Evolutionary conservation across 2,888 invertebrate species (phyloP).

Genomic region (Pristionchus entomophagus): DNA sequence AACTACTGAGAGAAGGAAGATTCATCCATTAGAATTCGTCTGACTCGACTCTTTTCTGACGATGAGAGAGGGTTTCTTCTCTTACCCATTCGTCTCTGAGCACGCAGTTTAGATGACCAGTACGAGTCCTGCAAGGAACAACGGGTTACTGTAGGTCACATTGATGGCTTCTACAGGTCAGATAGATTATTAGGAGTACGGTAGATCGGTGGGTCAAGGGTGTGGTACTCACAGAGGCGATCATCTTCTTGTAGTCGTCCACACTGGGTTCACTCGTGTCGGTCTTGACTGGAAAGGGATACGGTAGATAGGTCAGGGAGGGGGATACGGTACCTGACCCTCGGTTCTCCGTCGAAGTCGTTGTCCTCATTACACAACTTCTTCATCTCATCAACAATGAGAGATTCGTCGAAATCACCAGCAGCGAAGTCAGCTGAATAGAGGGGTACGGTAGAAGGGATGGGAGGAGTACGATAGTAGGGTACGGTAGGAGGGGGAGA

Average conservation of each 20-base stretch:
- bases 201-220: neutral
- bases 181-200: no score
- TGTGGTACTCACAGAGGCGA: conserved; percentile 1
- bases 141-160: neutral
- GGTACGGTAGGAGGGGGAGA: no score
- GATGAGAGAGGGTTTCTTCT: neutral
- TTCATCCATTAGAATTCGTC: neutral
- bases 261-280: neutral
- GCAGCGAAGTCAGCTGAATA: neutral
- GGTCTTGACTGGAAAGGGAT: conserved; percentile 18
- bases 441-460: neutral
- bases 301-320: neutral
- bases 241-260: conserved; percentile 16
- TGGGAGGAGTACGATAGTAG: neutral
- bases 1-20: conserved; percentile 10
- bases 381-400: conserved; percentile 37
- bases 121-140: conserved; percentile 37
- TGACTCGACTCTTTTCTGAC: neutral
- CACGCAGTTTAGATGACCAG: conserved; percentile 29
- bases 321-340: neutral
- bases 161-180: neutral
- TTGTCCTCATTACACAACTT: conserved; percentile 8
- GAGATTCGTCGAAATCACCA: conserved; percentile 26
- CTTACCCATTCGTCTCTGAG: conserved; percentile 2
- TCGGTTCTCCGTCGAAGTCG: neutral